phyloP scores from a whole-genome alignment of 53 echinoderm and acorn worm genomes.

The Temnopleurus reevesii region DNA sequence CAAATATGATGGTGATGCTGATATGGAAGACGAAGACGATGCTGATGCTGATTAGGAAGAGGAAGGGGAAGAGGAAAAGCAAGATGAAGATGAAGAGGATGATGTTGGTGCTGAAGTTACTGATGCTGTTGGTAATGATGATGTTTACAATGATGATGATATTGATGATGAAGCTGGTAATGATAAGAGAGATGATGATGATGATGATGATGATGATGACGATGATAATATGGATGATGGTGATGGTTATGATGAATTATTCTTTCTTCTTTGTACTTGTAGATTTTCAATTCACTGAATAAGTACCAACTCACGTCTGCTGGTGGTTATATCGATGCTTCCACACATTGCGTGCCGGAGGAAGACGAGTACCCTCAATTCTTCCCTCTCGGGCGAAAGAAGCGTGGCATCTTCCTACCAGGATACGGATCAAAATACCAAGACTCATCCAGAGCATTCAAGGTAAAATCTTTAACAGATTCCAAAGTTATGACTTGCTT shows the following conservation, averaged over 20 bases:
- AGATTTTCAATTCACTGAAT: constrained; percentile 73
- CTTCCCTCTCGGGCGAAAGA: constrained; percentile 56
- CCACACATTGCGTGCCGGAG: constrained; percentile 42
- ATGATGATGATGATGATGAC: background rate
- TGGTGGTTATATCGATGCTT: constrained; percentile 66
- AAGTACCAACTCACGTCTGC: constrained; percentile 64
- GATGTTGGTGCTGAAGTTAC: too few species aligned
- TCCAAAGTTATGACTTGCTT: too few species aligned
- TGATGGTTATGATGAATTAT: background rate
- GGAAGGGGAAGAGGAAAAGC: background rate
- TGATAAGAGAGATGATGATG: background rate
- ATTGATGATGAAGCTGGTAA: background rate
- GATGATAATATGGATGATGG: background rate
- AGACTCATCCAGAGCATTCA: constrained; percentile 78
- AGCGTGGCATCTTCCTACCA: constrained; percentile 44
- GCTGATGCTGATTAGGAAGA: too few species aligned
- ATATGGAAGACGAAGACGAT: too few species aligned
- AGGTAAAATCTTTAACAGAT: constrained; percentile 35
- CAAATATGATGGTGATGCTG: too few species aligned
- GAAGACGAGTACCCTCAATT: constrained; percentile 58
- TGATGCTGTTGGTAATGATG: background rate
- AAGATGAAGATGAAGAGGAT: background rate
- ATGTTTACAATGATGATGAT: background rate
- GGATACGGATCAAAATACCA: constrained; percentile 45
- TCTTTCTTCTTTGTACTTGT: background rate